phyloP scores from a whole-genome alignment of 2,888 invertebrate species.

The Caenorhabditis sulstoni region DNA sequence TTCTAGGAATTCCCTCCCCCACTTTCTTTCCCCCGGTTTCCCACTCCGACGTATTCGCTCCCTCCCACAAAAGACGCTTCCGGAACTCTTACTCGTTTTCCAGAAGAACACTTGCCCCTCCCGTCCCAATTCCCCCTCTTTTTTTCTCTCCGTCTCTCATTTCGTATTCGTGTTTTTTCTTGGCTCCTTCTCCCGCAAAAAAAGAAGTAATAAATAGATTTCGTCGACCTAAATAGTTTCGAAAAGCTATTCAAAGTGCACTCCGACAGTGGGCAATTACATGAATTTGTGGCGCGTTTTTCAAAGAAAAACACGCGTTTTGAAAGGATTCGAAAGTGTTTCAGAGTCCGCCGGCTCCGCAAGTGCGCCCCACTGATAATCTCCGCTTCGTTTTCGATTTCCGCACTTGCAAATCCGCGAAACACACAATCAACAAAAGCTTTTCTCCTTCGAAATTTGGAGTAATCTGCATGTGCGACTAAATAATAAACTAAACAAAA shows the following conservation, averaged over 20 bases:
- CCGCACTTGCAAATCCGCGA: slow-evolving; percentile 15
- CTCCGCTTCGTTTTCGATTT: not conserved
- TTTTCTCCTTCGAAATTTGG: not conserved
- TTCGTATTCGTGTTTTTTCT: slow-evolving; percentile 8
- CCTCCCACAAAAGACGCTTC: slow-evolving; percentile 1
- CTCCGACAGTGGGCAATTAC: slow-evolving; percentile 9
- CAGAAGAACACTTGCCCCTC: not conserved
- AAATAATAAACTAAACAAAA: slow-evolving; percentile 33
- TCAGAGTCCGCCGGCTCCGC: not conserved
- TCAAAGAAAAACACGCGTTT: not conserved
- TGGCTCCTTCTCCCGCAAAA: slow-evolving; percentile 6
- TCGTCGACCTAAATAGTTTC: not conserved
- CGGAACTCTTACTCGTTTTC: no score
- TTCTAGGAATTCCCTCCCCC: slow-evolving; percentile 14
- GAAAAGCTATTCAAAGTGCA: not conserved
- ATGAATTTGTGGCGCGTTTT: not conserved
- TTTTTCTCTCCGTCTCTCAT: not conserved
- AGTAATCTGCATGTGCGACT: not conserved
- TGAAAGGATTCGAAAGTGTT: no score
- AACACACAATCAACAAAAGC: slow-evolving; percentile 10
- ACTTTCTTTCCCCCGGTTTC: not conserved
- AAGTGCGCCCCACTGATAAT: slow-evolving; percentile 8
- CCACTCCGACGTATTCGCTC: not conserved
- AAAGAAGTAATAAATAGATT: slow-evolving; percentile 38
- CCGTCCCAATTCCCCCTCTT: not conserved